phyloP scores from a whole-genome alignment of 2,113 vertebrate genomes.

The Andinoacara biseriatus region DNA sequence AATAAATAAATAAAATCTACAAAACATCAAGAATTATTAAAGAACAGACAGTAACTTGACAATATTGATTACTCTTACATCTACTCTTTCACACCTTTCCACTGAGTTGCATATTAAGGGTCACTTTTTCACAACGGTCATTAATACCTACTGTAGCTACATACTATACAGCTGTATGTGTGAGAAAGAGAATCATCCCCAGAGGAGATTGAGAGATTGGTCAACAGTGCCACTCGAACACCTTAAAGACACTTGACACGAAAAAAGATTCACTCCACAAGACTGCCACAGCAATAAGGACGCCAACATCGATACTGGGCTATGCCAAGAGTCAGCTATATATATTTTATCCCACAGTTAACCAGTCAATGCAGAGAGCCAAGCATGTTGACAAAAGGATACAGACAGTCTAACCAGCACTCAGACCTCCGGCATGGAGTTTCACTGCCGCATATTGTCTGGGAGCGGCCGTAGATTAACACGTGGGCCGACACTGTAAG shows the following conservation, averaged over 20 bases:
- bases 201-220: constrained; percentile 65
- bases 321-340: constrained; percentile 73
- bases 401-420: constrained; percentile 37
- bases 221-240: constrained; percentile 71
- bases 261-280: constrained; percentile 78
- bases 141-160: constrained; percentile 79
- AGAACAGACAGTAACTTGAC: constrained; percentile 77
- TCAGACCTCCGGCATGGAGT: constrained; percentile 24
- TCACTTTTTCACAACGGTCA: constrained; percentile 81
- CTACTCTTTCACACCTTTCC: constrained; percentile 77
- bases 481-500: constrained; percentile 32
- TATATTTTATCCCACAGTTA: constrained; percentile 73
- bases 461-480: constrained; percentile 37
- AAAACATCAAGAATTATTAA: constrained; percentile 69
- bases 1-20: constrained; percentile 6
- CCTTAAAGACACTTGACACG: constrained; percentile 78
- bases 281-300: constrained; percentile 78
- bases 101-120: constrained; percentile 83
- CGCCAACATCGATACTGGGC: constrained; percentile 77
- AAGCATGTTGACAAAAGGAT: constrained; percentile 60
- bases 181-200: constrained; percentile 52
- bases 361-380: constrained; percentile 70
- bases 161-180: constrained; percentile 73
- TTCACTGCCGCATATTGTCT: constrained; percentile 45
- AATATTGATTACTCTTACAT: constrained; percentile 74